Evolutionary conservation across 2,797 vertebrate genomes (phyloP).

Genomic region (Neomorphus geoffroyi): DNA sequence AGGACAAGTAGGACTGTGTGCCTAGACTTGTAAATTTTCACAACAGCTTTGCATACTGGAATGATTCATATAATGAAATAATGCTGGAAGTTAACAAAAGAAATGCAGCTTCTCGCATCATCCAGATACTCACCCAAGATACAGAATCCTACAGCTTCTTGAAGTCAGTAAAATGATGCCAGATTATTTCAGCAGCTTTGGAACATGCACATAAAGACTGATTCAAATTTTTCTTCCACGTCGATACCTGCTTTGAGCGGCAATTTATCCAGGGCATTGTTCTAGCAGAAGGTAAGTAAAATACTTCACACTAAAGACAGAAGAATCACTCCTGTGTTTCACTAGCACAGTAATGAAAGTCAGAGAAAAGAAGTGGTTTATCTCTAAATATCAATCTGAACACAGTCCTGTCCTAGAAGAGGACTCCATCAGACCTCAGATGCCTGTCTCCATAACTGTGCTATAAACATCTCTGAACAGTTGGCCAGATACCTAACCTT

Average conservation of each 20-base stretch:
- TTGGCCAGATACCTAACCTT: background rate
- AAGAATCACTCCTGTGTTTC: background rate
- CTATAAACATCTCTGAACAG: background rate
- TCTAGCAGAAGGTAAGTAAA: background rate
- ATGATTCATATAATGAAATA: conserved; percentile 34
- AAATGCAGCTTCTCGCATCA: background rate
- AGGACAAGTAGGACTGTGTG: conserved; percentile 7
- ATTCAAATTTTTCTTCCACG: background rate
- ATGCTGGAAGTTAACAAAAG: conserved; percentile 34
- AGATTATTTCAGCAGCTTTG: background rate
- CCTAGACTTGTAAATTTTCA: conserved; percentile 45
- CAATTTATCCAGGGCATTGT: background rate
- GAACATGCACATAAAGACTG: background rate
- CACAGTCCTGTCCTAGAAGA: background rate
- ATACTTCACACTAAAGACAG: background rate
- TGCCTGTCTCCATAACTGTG: background rate
- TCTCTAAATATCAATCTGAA: background rate
- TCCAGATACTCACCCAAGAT: background rate
- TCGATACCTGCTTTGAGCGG: background rate
- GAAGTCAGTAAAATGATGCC: background rate
- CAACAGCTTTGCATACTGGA: conserved; percentile 32
- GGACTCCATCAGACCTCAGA: background rate
- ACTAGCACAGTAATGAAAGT: background rate
- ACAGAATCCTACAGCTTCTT: background rate
- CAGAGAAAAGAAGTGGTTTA: background rate